Percentiles rank a stretch among this genome's conserved stretches.
phyloP scores from a whole-genome alignment of 2,113 vertebrate genomes.

The Rhea pennata region DNA sequence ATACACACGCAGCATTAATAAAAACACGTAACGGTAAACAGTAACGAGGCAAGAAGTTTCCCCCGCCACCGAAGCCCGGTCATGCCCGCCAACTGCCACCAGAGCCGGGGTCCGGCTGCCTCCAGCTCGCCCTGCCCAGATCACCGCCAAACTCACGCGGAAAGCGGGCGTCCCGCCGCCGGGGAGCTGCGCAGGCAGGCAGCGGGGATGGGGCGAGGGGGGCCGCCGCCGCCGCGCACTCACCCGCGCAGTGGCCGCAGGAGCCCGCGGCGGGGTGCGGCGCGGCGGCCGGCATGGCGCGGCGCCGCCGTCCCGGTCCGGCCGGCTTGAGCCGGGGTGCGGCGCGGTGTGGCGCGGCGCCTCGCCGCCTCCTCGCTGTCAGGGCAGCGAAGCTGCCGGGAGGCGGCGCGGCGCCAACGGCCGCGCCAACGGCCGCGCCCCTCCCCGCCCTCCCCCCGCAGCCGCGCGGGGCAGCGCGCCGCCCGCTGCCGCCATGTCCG shows the following conservation, averaged over 20 bases:
- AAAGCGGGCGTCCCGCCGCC: no score
- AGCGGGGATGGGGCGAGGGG: no score
- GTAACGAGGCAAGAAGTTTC: neutral
- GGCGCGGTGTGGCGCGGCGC: rapidly evolving
- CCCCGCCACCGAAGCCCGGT: neutral
- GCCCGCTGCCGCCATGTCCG: neutral
- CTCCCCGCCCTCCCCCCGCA: neutral
- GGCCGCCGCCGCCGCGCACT: neutral
- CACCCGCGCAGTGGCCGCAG: slow-evolving; percentile 32
- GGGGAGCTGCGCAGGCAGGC: neutral
- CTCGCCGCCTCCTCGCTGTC: neutral
- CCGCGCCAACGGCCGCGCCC: neutral
- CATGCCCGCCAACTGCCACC: neutral
- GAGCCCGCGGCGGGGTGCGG: slow-evolving; percentile 29
- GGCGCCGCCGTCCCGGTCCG: no score
- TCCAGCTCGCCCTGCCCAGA: neutral
- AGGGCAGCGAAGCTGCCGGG: neutral
- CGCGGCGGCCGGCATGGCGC: slow-evolving; percentile 60
- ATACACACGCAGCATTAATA: neutral
- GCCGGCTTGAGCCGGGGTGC: neutral
- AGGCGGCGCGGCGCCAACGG: neutral
- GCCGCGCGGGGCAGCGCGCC: neutral
- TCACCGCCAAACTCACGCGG: no score
- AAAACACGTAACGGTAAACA: no score
- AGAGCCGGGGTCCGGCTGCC: neutral